phyloP scores from a whole-genome alignment of 2,888 invertebrate genomes.

The Arenicola marina region DNA sequence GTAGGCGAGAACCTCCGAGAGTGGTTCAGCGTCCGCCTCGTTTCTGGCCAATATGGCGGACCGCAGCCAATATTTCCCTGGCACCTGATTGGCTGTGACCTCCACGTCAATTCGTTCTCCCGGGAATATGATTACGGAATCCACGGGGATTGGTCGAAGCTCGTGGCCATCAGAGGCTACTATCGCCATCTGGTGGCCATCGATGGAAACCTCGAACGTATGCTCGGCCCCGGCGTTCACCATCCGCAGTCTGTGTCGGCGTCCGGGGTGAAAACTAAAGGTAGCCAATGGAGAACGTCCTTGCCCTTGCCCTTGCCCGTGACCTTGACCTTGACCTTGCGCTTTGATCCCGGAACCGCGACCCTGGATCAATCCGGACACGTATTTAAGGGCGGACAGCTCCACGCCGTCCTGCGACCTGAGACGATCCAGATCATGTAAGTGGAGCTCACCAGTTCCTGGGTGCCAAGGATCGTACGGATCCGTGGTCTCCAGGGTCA shows the following conservation, averaged over 20 bases:
- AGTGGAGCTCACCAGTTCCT: not conserved
- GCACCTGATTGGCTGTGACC: constrained; percentile 1
- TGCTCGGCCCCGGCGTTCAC: constrained; percentile 19
- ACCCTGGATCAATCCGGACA: not conserved
- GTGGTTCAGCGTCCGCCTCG: not conserved
- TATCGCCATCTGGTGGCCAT: constrained; percentile 20
- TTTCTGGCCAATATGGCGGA: constrained; percentile 4
- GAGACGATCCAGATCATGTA: not conserved
- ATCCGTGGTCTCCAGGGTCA: not conserved
- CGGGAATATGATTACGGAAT: constrained; percentile 16
- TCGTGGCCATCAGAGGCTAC: constrained; percentile 24
- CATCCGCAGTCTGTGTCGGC: constrained; percentile 11
- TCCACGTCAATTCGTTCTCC: constrained; percentile 26
- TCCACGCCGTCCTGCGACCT: not conserved
- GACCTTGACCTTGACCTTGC: not conserved
- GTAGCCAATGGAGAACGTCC: not conserved
- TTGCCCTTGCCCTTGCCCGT: no score
- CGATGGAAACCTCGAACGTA: constrained; percentile 18
- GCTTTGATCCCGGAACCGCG: not conserved
- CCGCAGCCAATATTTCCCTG: constrained; percentile 23
- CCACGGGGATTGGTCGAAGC: constrained; percentile 17
- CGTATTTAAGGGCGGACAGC: not conserved
- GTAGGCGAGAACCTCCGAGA: constrained; percentile 3
- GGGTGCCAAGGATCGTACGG: not conserved
- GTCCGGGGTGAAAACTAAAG: not conserved